Percentiles rank a stretch among this genome's conserved stretches.
phyloP scores from a whole-genome alignment of 2,888 invertebrate genomes.

The Dyspetes luteomarginatus region DNA sequence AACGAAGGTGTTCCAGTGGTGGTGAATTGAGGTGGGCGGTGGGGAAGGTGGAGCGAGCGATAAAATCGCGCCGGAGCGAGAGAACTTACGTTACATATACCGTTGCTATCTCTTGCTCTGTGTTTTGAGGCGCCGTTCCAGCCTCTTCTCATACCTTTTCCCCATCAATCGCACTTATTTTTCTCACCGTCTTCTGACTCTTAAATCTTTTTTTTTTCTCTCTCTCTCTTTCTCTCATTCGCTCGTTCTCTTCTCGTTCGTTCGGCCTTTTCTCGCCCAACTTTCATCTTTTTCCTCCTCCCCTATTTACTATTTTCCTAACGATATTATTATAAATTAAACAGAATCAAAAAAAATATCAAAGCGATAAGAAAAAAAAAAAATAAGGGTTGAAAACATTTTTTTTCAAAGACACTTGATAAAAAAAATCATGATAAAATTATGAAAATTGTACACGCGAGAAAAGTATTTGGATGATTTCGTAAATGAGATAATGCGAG shows the following conservation, averaged over 20 bases:
- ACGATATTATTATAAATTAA: neutral
- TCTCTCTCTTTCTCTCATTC: neutral
- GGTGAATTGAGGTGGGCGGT: constrained; percentile 64
- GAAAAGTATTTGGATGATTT: no score
- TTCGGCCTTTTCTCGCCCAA: neutral
- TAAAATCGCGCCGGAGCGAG: constrained; percentile 74
- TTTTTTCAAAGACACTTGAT: constrained; percentile 20
- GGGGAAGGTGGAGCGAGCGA: constrained; percentile 70
- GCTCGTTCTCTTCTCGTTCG: neutral
- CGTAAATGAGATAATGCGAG: no score
- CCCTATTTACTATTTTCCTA: neutral
- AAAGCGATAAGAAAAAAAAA: neutral
- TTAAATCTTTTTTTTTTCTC: constrained; percentile 12
- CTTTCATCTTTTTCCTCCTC: neutral
- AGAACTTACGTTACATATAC: constrained; percentile 67
- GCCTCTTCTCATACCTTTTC: constrained; percentile 22
- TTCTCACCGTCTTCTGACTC: no score
- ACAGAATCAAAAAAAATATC: neutral
- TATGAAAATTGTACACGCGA: no score
- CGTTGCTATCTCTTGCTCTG: constrained; percentile 72
- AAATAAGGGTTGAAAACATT: neutral
- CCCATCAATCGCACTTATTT: constrained; percentile 10
- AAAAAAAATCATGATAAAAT: no score
- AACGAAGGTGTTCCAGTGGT: constrained; percentile 28
- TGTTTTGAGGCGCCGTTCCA: constrained; percentile 68